Conservation (phyloP, 2,113 vertebrate species). For the Reinhardtius hippoglossoides region DNA sequence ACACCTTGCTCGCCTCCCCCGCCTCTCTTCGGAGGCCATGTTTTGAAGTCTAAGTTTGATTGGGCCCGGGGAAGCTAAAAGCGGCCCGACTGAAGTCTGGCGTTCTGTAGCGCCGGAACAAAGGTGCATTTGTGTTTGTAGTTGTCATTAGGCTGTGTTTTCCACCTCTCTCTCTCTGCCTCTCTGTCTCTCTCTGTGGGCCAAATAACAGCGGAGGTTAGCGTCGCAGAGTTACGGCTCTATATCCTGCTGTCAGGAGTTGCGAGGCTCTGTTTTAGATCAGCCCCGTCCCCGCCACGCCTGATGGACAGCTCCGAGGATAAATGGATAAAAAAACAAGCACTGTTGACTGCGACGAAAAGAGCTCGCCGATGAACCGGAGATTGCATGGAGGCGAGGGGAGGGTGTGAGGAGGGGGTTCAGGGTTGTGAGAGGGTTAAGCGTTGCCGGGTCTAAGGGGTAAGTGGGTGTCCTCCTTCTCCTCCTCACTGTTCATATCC, state of each 20-base stretch:
- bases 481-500: slow-evolving; percentile 52
- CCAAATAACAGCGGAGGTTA: slow-evolving; percentile 78
- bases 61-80: slow-evolving; percentile 74
- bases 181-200: slow-evolving; percentile 59
- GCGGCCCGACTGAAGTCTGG: slow-evolving; percentile 71
- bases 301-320: slow-evolving; percentile 77
- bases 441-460: slow-evolving; percentile 35
- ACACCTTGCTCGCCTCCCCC: slow-evolving; percentile 70
- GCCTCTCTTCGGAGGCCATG: slow-evolving; percentile 75
- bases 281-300: slow-evolving; percentile 61
- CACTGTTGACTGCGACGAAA: slow-evolving; percentile 74
- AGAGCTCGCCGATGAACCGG: slow-evolving; percentile 71
- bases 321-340: slow-evolving; percentile 79
- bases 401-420: not conserved
- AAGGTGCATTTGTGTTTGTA: slow-evolving; percentile 79
- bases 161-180: slow-evolving; percentile 5
- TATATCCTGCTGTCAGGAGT: slow-evolving; percentile 76
- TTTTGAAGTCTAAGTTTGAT: slow-evolving; percentile 84
- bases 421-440: slow-evolving; percentile 70
- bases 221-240: slow-evolving; percentile 71
- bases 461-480: slow-evolving; percentile 53
- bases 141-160: slow-evolving; percentile 78
- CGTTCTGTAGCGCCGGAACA: slow-evolving; percentile 72
- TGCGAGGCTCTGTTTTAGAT: slow-evolving; percentile 81
- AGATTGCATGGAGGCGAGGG: slow-evolving; percentile 11